phyloP scores from a whole-genome alignment of 2,797 vertebrate species.

The Peromyscus nudipes region DNA sequence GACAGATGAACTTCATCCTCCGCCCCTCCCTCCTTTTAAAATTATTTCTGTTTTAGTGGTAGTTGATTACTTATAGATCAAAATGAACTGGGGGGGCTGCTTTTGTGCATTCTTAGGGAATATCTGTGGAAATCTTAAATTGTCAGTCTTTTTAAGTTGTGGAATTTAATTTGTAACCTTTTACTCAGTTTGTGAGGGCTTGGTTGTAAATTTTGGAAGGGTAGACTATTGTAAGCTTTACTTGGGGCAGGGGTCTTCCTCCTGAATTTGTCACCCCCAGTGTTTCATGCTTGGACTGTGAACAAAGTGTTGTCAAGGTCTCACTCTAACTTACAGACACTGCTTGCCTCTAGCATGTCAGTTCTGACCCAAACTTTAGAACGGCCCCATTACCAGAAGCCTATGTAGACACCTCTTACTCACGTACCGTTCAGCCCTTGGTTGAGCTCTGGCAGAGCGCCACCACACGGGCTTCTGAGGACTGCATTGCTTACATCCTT shows the following conservation, averaged over 20 bases:
- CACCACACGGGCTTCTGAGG: not conserved
- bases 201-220: constrained; percentile 15
- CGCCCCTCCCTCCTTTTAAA: not conserved
- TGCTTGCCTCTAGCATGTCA: not conserved
- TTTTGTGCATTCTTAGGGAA: constrained; percentile 1
- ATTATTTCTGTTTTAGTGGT: not conserved
- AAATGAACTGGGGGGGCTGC: not conserved
- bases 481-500: not conserved
- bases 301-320: not conserved
- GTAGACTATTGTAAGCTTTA: not conserved
- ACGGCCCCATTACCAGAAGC: not conserved
- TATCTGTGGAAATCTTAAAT: constrained; percentile 3
- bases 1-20: not conserved
- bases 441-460: not conserved
- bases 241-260: not conserved
- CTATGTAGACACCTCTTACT: not conserved
- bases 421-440: not conserved
- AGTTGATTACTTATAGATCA: not conserved
- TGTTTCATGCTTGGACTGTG: not conserved
- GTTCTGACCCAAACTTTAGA: not conserved
- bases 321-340: not conserved
- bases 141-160: not conserved
- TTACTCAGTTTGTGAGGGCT: not conserved
- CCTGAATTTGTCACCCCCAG: not conserved
- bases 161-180: not conserved